phyloP scores from a whole-genome alignment of 2,113 vertebrate species.

The Cacatua alba region DNA sequence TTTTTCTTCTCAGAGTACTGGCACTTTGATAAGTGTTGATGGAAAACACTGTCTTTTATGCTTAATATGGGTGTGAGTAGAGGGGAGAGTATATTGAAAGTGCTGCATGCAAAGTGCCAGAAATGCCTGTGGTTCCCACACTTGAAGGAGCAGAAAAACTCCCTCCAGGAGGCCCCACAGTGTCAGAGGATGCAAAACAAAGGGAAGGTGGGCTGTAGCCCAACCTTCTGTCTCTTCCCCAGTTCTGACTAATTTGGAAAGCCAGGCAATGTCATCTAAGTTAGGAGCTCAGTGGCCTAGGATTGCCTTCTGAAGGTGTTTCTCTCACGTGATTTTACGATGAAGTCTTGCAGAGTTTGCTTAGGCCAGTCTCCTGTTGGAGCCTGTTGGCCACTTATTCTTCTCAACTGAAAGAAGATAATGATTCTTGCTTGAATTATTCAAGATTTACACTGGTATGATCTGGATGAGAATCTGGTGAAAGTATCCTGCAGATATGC shows the following conservation, averaged over 20 bases:
- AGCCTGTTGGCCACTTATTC: not conserved
- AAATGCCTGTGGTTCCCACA: conserved; percentile 49
- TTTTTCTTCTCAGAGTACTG: conserved; percentile 38
- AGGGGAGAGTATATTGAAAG: conserved; percentile 13
- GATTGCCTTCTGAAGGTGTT: not conserved
- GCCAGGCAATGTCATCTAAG: not conserved
- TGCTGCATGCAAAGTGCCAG: conserved; percentile 4
- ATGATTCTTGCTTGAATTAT: not conserved
- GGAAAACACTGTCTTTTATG: conserved; percentile 46
- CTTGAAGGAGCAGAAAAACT: not conserved
- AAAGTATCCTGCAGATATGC: not conserved
- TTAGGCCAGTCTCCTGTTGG: not conserved
- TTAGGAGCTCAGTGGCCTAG: not conserved
- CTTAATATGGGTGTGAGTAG: conserved; percentile 33
- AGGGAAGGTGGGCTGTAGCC: not conserved
- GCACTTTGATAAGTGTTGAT: conserved; percentile 44
- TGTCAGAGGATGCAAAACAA: not conserved
- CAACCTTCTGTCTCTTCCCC: not conserved
- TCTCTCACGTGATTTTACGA: not conserved
- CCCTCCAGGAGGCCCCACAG: not conserved
- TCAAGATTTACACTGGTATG: not conserved
- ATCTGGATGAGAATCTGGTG: not conserved
- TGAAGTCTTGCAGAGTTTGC: not conserved
- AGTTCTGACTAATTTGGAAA: not conserved
- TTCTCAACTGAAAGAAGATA: not conserved